Conservation (phyloP, 2,888 invertebrate genomes). For the Cordilura impudica region DNA sequence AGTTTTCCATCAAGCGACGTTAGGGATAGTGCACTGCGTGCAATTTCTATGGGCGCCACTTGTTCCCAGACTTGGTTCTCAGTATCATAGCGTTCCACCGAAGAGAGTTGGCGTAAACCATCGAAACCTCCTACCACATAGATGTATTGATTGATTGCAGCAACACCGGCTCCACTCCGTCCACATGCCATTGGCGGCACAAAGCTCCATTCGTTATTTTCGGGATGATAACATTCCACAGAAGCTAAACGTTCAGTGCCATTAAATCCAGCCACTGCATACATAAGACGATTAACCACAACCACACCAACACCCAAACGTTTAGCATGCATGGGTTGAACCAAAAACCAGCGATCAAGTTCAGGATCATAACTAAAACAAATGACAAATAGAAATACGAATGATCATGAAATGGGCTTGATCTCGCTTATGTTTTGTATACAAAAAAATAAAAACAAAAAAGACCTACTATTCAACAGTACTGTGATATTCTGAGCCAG, state of each 20-base stretch:
- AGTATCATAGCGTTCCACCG: constrained; percentile 93
- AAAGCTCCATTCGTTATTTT: constrained; percentile 92
- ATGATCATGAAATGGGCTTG: too few relatives aligned
- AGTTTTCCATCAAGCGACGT: constrained; percentile 91
- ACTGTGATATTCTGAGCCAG: constrained; percentile 90
- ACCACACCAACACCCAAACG: constrained; percentile 89
- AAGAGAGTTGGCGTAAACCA: constrained; percentile 87
- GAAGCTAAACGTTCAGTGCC: constrained; percentile 87
- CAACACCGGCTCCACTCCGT: constrained; percentile 93
- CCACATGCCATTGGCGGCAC: constrained; percentile 87
- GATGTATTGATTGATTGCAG: constrained; percentile 89
- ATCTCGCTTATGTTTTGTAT: too few relatives aligned
- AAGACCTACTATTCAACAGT: constrained; percentile 89
- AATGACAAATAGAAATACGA: too few relatives aligned
- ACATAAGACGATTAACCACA: constrained; percentile 87
- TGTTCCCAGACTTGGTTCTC: constrained; percentile 89
- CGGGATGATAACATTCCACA: constrained; percentile 95
- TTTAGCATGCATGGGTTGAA: constrained; percentile 86
- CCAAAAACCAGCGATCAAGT: constrained; percentile 87
- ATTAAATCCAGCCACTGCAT: constrained; percentile 94
- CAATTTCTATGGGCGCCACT: constrained; percentile 86
- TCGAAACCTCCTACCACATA: constrained; percentile 98
- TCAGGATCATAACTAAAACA: constrained; percentile 90
- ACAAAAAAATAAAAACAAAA: too few relatives aligned
- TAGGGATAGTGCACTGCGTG: constrained; percentile 92